A percentile compares a stretch with the other conserved stretches of the same genome.
Evolutionary conservation across 2,888 invertebrate genomes (phyloP).

Genomic region (Lutraria lutraria): DNA sequence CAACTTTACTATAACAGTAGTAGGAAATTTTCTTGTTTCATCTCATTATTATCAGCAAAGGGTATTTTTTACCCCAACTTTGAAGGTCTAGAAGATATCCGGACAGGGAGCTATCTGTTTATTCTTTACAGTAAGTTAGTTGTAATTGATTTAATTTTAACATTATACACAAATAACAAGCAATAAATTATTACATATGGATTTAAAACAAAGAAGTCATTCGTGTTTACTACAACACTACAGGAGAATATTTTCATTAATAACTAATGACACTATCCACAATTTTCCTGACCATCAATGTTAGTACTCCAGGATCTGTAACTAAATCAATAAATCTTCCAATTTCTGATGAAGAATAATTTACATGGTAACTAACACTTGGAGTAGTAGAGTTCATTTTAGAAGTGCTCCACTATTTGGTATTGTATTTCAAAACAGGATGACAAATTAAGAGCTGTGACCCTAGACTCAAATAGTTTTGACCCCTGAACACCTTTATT

Average conservation of each 20-base stretch:
- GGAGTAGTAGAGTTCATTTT: neutral
- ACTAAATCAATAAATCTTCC: neutral
- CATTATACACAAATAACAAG: no score
- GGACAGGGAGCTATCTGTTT: no score
- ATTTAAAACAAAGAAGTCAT: no score
- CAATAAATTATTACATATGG: no score
- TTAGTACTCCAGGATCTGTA: neutral
- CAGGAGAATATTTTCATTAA: conserved; percentile 13
- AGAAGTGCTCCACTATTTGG: neutral
- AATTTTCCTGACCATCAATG: conserved; percentile 20
- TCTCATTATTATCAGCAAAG: no score
- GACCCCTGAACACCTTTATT: neutral
- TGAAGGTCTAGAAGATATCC: no score
- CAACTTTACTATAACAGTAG: no score
- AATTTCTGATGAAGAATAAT: neutral
- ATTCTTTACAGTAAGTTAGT: no score
- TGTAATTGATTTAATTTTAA: no score
- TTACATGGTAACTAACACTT: neutral
- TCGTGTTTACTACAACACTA: neutral
- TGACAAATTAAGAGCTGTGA: neutral
- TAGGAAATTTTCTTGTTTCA: no score
- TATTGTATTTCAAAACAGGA: neutral
- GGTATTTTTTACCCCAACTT: no score
- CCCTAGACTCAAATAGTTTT: neutral
- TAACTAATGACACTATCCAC: conserved; percentile 14